These are phyloP conservation scores for Euphonia xanthogaster DNA, from an alignment of 2,797 vertebrate genomes.

Conservation along the genomic window DNA sequence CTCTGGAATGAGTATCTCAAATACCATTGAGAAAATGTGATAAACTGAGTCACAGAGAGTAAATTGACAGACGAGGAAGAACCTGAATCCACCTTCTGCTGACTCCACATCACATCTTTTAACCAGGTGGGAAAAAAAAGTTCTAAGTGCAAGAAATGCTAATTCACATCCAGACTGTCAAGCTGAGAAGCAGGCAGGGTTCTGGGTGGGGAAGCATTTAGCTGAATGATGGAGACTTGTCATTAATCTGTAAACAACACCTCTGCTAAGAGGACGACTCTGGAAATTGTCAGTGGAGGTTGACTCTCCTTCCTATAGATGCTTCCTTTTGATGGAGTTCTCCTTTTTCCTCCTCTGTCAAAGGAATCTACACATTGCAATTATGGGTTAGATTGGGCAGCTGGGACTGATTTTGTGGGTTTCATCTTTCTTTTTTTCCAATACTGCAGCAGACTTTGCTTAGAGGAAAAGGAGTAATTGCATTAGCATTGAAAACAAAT, in stretches of 20 bases:
- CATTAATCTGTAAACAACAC: neutral
- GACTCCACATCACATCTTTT: neutral
- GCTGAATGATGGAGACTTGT: neutral
- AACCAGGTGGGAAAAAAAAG: neutral
- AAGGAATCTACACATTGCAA: neutral
- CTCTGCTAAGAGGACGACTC: neutral
- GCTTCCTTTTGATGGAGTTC: neutral
- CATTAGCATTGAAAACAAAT: constrained; percentile 9
- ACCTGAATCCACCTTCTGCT: neutral
- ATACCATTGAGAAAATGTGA: neutral
- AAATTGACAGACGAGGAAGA: neutral
- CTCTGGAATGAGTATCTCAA: neutral
- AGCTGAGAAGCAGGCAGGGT: neutral
- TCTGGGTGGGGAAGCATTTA: neutral
- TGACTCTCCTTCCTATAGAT: neutral
- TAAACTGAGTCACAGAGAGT: neutral
- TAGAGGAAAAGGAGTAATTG: neutral
- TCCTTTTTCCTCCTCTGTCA: neutral
- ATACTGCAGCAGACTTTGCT: neutral
- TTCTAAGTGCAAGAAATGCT: neutral
- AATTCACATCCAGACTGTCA: neutral
- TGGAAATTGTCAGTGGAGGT: neutral
- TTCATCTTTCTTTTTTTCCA: neutral
- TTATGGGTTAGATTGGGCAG: neutral
- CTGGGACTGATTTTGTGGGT: neutral